Evolutionary conservation across 2,888 invertebrate genomes (phyloP).

Genomic region (Lasius fuliginosus): DNA sequence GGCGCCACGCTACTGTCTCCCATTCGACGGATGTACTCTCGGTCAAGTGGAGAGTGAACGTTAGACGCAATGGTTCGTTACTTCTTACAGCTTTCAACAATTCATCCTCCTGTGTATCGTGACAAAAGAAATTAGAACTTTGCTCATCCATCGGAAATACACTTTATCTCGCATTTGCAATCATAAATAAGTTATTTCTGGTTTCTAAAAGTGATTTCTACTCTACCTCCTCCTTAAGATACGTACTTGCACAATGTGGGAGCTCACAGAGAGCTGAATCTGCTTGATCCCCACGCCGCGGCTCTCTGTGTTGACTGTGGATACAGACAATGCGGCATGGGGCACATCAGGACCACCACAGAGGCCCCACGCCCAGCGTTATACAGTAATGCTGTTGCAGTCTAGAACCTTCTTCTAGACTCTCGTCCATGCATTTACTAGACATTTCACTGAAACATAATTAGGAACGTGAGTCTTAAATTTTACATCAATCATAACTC

Average conservation of each 20-base stretch:
- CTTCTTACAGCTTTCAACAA: conserved; percentile 90
- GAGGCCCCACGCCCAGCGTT: conserved; percentile 99
- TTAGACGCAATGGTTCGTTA: conserved; percentile 91
- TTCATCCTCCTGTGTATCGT: conserved; percentile 86
- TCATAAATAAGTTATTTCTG: not conserved
- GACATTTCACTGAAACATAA: conserved; percentile 82
- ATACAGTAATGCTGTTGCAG: conserved; percentile 87
- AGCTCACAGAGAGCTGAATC: conserved; percentile 90
- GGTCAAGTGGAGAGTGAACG: conserved; percentile 93
- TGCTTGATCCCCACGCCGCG: conserved; percentile 90
- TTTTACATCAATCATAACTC: not conserved
- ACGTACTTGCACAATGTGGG: conserved; percentile 86
- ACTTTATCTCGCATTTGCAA: not conserved
- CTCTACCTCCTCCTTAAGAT: not conserved
- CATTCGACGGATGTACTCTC: conserved; percentile 93
- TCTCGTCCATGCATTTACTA: conserved; percentile 82
- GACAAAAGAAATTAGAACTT: conserved; percentile 32
- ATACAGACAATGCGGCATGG: conserved; percentile 92
- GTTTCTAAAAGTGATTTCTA: not conserved
- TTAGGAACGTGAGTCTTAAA: not conserved
- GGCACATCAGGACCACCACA: conserved; percentile 99
- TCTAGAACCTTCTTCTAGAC: conserved; percentile 82
- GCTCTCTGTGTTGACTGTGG: conserved; percentile 89
- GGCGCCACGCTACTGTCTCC: conserved; percentile 94
- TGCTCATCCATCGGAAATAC: not conserved